phyloP scores from a whole-genome alignment of 2,113 vertebrate genomes.

The Hepsetus odoe region DNA sequence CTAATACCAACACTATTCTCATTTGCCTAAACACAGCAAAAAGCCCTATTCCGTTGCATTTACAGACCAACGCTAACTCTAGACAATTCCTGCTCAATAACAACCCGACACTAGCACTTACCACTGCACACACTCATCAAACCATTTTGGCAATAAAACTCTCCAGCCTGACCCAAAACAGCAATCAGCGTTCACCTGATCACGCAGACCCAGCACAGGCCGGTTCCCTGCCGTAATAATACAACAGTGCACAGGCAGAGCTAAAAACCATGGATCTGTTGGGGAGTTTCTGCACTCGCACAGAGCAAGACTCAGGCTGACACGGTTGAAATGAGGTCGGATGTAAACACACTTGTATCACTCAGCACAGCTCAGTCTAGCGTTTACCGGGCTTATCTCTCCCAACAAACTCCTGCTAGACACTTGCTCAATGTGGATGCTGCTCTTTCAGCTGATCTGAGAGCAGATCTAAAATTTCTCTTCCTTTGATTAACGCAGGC shows the following conservation, averaged over 20 bases:
- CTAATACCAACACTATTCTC: slow-evolving; percentile 40
- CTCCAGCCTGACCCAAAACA: background rate
- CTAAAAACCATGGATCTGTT: background rate
- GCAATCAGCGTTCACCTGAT: background rate
- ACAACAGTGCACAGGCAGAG: background rate
- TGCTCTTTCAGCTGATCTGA: background rate
- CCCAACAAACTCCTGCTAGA: slow-evolving; percentile 3
- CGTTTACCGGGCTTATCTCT: slow-evolving; percentile 34
- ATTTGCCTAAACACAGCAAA: slow-evolving; percentile 6
- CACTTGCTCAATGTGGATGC: background rate
- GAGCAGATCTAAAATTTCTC: background rate
- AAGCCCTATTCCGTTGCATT: background rate
- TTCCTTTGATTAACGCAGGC: background rate
- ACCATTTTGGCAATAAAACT: background rate
- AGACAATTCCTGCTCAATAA: background rate
- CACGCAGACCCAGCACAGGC: background rate
- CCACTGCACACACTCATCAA: background rate
- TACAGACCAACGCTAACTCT: background rate
- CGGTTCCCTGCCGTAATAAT: background rate
- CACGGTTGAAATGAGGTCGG: slow-evolving; percentile 37
- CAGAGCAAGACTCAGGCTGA: slow-evolving; percentile 45
- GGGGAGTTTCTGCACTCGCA: slow-evolving; percentile 16
- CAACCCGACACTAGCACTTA: background rate
- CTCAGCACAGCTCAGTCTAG: slow-evolving; percentile 36
- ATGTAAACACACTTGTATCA: slow-evolving; percentile 53